Conservation (phyloP, 2,113 vertebrate genomes). For the Copsychus sechellarum region DNA sequence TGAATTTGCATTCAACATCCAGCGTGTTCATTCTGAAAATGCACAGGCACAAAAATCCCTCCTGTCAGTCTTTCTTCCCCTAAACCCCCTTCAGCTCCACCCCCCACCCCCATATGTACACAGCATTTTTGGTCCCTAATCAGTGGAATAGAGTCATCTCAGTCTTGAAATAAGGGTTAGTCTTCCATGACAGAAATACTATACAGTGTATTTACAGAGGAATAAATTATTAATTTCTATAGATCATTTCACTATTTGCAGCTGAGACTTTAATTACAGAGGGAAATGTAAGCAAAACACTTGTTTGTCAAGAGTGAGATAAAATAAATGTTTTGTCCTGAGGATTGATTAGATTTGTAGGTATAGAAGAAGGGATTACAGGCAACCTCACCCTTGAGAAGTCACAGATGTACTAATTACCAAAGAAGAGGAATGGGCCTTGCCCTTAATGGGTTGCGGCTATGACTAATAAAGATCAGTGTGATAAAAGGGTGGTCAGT, state of each 20-base stretch:
- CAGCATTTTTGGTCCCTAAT: neutral
- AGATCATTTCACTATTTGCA: neutral
- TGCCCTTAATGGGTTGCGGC: too few relatives aligned
- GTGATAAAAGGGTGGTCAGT: too few relatives aligned
- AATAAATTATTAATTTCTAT: conserved; percentile 1
- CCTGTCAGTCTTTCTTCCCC: neutral
- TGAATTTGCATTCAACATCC: neutral
- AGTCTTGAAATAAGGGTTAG: neutral
- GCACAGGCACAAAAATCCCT: neutral
- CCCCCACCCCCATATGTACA: neutral
- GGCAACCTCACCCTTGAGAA: too few relatives aligned
- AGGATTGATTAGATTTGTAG: neutral
- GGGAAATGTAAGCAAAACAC: neutral
- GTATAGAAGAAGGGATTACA: too few relatives aligned
- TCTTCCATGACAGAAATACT: neutral
- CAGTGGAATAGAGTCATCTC: neutral
- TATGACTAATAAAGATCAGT: too few relatives aligned
- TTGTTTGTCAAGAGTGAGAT: neutral
- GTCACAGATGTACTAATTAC: too few relatives aligned
- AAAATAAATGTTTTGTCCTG: neutral
- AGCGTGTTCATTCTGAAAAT: fast-evolving
- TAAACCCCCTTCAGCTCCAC: too few relatives aligned
- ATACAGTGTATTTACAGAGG: neutral
- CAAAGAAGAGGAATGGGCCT: too few relatives aligned
- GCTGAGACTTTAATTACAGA: neutral